Percentiles rank a stretch among this genome's conserved stretches.
phyloP scores from a whole-genome alignment of 2,888 invertebrate genomes.

The Leucoptera coffeella region DNA sequence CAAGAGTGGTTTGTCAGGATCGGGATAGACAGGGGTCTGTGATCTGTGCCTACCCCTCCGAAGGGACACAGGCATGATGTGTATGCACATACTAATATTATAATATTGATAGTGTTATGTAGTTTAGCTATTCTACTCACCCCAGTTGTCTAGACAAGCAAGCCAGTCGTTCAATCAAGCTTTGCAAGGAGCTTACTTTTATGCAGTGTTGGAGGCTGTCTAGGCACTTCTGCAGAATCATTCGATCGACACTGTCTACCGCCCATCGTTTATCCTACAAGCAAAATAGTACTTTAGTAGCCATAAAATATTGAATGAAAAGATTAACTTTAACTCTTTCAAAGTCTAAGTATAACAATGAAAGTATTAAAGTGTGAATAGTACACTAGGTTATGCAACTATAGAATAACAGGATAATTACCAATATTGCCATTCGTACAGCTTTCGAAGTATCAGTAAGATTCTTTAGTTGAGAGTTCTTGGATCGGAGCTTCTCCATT shows the following conservation, averaged over 20 bases:
- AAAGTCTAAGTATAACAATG: too few relatives aligned
- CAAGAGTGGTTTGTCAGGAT: too few relatives aligned
- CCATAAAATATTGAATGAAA: too few relatives aligned
- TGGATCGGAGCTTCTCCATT: slow-evolving; percentile 87
- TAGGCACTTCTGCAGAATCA: slow-evolving; percentile 82
- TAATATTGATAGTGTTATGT: background rate
- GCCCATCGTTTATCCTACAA: slow-evolving; percentile 82
- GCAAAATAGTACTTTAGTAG: too few relatives aligned
- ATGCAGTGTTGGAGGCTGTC: slow-evolving; percentile 91
- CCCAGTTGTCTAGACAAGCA: slow-evolving; percentile 86
- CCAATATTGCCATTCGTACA: slow-evolving; percentile 78
- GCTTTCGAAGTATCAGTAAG: slow-evolving; percentile 84
- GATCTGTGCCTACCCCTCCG: too few relatives aligned
- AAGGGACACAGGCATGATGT: too few relatives aligned
- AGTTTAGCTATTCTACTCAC: slow-evolving; percentile 28
- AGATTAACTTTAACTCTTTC: too few relatives aligned
- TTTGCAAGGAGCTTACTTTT: slow-evolving; percentile 85
- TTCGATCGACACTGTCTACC: slow-evolving; percentile 77
- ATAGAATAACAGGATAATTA: too few relatives aligned
- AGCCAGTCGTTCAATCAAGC: slow-evolving; percentile 87
- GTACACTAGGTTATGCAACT: too few relatives aligned
- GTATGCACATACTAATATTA: slow-evolving; percentile 11
- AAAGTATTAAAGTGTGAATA: too few relatives aligned
- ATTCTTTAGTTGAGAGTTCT: slow-evolving; percentile 73
- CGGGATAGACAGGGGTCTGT: too few relatives aligned